These are phyloP conservation scores for Tachina lurida DNA, from an alignment of 2,888 invertebrate species.

Conservation along the genomic window DNA sequence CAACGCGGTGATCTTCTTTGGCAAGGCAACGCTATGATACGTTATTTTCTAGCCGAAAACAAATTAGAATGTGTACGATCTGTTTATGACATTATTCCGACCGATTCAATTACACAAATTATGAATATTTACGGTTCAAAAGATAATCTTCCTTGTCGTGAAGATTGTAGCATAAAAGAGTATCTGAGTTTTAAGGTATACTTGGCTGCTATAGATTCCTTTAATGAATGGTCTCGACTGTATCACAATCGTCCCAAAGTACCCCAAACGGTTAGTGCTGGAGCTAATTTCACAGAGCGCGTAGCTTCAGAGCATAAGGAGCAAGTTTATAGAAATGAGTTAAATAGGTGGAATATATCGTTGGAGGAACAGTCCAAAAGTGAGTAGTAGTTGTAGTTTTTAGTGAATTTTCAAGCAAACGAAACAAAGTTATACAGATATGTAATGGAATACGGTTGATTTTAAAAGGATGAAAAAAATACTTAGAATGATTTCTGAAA, in stretches of 20 bases:
- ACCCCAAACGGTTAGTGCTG: slow-evolving; percentile 85
- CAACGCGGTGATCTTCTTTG: slow-evolving; percentile 92
- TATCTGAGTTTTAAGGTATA: slow-evolving; percentile 94
- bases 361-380: slow-evolving; percentile 88
- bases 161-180: slow-evolving; percentile 87
- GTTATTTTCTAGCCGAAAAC: slow-evolving; percentile 91
- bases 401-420: no score
- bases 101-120: slow-evolving; percentile 85
- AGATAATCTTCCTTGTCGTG: slow-evolving; percentile 83
- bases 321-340: slow-evolving; percentile 90
- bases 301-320: slow-evolving; percentile 93
- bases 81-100: slow-evolving; percentile 89
- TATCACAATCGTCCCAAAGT: slow-evolving; percentile 90
- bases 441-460: no score
- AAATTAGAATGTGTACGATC: slow-evolving; percentile 92
- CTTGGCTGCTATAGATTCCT: slow-evolving; percentile 93
- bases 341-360: slow-evolving; percentile 89
- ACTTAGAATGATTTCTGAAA: no score
- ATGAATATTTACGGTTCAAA: slow-evolving; percentile 83
- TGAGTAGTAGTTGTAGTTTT: slow-evolving; percentile 75
- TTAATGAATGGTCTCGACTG: slow-evolving; percentile 94
- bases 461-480: no score
- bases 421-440: no score
- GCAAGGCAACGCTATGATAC: slow-evolving; percentile 94
- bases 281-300: slow-evolving; percentile 92